Evolutionary conservation across 2,113 vertebrate species (phyloP), one percentile per base, ranked within the genome.

Genomic region (Corvus cornix): DNA sequence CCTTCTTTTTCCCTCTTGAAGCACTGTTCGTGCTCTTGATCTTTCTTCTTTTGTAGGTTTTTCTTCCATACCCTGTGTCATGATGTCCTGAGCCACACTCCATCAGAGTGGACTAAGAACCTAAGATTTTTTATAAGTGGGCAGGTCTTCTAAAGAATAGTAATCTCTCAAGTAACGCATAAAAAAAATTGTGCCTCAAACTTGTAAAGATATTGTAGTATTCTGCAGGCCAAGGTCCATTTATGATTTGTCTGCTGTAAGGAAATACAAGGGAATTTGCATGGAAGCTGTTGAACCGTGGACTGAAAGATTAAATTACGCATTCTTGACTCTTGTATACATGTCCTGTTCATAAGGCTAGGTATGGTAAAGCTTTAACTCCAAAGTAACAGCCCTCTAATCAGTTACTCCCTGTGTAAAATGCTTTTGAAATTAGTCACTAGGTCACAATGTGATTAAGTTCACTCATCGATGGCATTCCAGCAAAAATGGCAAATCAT

Each of bases 341-440:
- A 9, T 75, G 51, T 84, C 41, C 52, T 62, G 4, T 62, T 66
- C 6, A 1, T 58, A 63, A 67, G 43, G 33, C 66, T 90, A 63
- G 62, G 70, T 89, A 83, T n/a, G 43, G 78, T 84, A 82, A 78
- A 84, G 64, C 78, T 96, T 89, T 90, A 93, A 89, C 78, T 96
- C 72, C 81, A 66, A 8, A 90, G 76, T 95, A 96, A 83, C 83
- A 93, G 82, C 37, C 2, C 12, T 80, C 37, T 94, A 93, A 94
- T 97, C 91, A 92, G 95, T 96, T 96, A 63, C 73, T 87, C 62
- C 81, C 84, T 90, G 37, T 93, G 62, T 84, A 79, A 93, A 96
- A 93, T 83, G 72, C 62, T 52, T 91, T 95, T 44, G 85, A 82
- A 91, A 89, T 95, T 95, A 95, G 95, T 97, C 91, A 94, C 75